Percentiles rank a stretch among this genome's conserved stretches.
These are phyloP conservation scores for Macrotus californicus DNA, from an alignment of 2,113 vertebrate genomes.

Conservation along the genomic window DNA sequence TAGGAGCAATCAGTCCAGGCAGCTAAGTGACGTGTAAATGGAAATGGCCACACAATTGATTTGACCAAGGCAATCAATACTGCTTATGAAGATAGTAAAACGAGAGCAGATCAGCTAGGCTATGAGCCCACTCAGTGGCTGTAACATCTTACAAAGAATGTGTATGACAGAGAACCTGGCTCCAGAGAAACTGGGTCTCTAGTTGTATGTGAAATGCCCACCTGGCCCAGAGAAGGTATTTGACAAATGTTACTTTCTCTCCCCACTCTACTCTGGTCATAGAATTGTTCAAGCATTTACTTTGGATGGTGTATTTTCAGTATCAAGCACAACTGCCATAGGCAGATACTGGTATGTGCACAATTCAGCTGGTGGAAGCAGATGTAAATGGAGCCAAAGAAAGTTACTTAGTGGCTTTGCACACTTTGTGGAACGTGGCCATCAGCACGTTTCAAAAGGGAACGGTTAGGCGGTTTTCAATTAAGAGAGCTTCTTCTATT, in stretches of 20 bases:
- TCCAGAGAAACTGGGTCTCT: not conserved
- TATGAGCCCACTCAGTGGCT: not conserved
- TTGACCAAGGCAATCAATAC: conserved; percentile 37
- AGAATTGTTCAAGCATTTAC: not conserved
- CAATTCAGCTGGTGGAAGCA: not conserved
- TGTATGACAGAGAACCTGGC: not conserved
- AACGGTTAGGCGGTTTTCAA: not conserved
- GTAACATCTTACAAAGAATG: not conserved
- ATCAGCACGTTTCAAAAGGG: not conserved
- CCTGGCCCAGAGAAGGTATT: not conserved
- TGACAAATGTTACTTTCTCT: not conserved
- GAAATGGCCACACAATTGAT: conserved; percentile 51
- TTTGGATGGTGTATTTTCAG: not conserved
- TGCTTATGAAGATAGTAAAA: conserved; percentile 2
- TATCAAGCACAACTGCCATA: not conserved
- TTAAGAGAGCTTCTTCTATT: not conserved
- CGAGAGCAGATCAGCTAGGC: not conserved
- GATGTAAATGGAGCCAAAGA: not conserved
- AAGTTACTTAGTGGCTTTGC: not conserved
- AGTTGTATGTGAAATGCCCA: not conserved
- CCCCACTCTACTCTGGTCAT: not conserved
- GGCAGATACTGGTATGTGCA: not conserved
- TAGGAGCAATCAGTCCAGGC: conserved; percentile 18
- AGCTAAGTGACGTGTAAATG: conserved; percentile 31
- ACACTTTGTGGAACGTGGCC: not conserved